phyloP scores from a whole-genome alignment of 2,797 vertebrate species.

The Chrosomus eos region DNA sequence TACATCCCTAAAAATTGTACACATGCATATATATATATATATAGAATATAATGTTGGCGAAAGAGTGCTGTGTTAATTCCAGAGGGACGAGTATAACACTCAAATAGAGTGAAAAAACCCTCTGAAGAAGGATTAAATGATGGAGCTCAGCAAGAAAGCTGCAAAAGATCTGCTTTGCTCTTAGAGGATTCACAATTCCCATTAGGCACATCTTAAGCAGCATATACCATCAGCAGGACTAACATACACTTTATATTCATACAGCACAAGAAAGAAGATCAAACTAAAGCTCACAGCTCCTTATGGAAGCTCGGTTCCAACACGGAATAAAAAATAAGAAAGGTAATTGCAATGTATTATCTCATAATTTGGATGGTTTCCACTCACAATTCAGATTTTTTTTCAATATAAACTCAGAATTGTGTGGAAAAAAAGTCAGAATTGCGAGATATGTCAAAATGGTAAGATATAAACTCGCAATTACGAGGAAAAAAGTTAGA shows the following conservation, averaged over 20 bases:
- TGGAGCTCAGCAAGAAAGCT: background rate
- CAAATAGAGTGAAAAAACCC: background rate
- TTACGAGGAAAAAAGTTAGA: too few relatives aligned
- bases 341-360: background rate
- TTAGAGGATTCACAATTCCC: background rate
- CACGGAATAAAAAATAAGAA: background rate
- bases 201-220: background rate
- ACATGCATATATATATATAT: background rate
- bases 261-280: background rate
- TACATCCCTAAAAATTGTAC: background rate
- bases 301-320: background rate
- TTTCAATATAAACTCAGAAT: background rate
- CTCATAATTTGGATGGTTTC: too few relatives aligned
- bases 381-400: background rate
- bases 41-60: too few relatives aligned
- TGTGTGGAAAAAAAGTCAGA: background rate
- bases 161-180: background rate
- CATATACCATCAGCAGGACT: background rate
- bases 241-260: background rate
- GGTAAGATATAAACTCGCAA: background rate
- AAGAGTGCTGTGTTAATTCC: background rate
- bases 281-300: background rate
- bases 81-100: background rate
- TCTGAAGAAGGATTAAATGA: background rate
- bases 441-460: background rate